These are phyloP conservation scores for Dendroctonus ponderosae DNA, from an alignment of 1,140 invertebrate genomes.

Conservation along the genomic window DNA sequence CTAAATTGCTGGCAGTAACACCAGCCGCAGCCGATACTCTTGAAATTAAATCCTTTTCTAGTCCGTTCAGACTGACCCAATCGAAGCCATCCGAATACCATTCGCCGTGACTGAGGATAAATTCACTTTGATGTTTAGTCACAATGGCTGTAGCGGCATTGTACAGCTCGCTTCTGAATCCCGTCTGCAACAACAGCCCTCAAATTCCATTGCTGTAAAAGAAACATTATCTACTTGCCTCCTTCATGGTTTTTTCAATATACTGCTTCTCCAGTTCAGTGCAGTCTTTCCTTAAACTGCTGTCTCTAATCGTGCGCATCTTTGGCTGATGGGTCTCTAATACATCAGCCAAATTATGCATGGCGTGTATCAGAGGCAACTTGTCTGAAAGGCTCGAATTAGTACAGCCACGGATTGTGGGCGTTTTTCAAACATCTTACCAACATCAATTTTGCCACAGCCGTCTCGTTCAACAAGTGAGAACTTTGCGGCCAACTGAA, in stretches of 20 bases:
- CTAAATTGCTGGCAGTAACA: conserved; percentile 20
- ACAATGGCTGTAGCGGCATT: conserved; percentile 9
- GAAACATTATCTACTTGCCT: conserved; percentile 22
- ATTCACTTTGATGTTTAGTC: conserved; percentile 25
- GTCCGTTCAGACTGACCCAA: conserved; percentile 36
- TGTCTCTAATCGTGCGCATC: conserved; percentile 58
- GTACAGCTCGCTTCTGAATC: conserved; percentile 26
- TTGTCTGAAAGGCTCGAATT: conserved; percentile 45
- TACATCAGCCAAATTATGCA: conserved; percentile 65
- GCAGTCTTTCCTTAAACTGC: conserved; percentile 54
- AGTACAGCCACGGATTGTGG: not conserved
- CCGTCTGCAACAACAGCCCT: conserved; percentile 23
- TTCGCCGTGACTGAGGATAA: conserved; percentile 36
- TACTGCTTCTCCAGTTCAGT: conserved; percentile 61
- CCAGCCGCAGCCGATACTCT: conserved; percentile 28
- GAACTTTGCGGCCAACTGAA: conserved; percentile 58
- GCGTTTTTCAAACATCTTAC: conserved; percentile 4
- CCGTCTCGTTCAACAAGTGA: conserved; percentile 45
- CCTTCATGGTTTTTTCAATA: conserved; percentile 54
- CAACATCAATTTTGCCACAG: conserved; percentile 41
- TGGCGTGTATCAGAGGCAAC: conserved; percentile 64
- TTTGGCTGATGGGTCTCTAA: conserved; percentile 46
- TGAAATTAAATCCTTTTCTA: conserved; percentile 32
- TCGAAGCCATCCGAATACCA: conserved; percentile 44
- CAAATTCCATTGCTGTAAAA: not conserved